phyloP scores from a whole-genome alignment of 2,888 invertebrate species.

The Hyles lineata region DNA sequence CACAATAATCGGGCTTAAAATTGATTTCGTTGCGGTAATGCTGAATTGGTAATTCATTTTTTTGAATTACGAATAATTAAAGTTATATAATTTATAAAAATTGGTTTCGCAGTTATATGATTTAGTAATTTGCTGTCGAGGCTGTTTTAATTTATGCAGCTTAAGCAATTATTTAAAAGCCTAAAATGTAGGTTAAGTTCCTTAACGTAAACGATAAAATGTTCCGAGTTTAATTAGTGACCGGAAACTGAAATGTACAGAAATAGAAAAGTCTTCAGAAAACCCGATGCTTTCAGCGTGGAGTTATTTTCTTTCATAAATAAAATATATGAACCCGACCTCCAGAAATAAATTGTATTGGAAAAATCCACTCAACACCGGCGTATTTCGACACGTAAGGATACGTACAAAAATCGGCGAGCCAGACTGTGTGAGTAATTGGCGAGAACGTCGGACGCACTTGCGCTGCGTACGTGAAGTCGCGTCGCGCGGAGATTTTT shows the following conservation, averaged over 20 bases:
- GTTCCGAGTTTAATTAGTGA: too few species aligned
- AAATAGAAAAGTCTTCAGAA: not conserved
- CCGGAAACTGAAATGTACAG: too few species aligned
- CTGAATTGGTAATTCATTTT: not conserved
- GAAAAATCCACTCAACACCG: constrained; percentile 1
- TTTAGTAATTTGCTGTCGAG: too few species aligned
- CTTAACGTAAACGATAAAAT: too few species aligned
- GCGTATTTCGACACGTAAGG: constrained; percentile 7
- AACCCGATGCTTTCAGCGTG: not conserved
- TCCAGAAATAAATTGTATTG: not conserved
- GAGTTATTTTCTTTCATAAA: not conserved
- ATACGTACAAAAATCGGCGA: constrained; percentile 23
- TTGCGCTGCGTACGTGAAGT: constrained; percentile 51
- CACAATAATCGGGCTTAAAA: not conserved
- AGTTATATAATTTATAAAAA: too few species aligned
- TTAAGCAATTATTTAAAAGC: too few species aligned
- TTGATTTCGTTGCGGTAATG: not conserved
- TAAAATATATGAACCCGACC: not conserved
- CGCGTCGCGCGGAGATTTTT: constrained; percentile 72
- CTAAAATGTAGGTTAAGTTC: too few species aligned
- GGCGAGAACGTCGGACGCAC: constrained; percentile 60
- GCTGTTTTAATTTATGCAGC: too few species aligned
- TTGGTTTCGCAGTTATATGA: too few species aligned
- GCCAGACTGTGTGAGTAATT: constrained; percentile 55
- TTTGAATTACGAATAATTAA: not conserved